Evolutionary conservation across 2,888 invertebrate species (phyloP).

Genomic region (Stratiomys singularior): DNA sequence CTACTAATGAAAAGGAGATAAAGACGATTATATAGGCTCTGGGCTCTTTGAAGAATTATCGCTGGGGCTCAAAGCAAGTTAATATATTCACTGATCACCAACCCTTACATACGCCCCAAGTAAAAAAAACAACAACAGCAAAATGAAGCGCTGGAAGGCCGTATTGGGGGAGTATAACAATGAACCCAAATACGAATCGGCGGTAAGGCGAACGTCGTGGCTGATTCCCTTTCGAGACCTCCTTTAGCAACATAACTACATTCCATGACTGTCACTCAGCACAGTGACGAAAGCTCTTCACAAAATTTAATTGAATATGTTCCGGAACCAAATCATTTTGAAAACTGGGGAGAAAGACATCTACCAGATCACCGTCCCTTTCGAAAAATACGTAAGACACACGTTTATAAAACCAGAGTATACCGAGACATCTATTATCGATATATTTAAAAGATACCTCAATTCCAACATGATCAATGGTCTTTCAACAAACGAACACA

Average conservation of each 20-base stretch:
- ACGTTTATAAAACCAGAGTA: constrained; percentile 5
- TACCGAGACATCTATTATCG: neutral
- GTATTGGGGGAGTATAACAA: neutral
- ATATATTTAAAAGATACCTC: constrained; percentile 5
- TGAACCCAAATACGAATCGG: constrained; percentile 23
- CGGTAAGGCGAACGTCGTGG: constrained; percentile 36
- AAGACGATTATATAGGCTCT: constrained; percentile 5
- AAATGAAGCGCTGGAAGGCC: neutral
- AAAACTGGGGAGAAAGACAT: neutral
- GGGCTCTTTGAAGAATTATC: neutral
- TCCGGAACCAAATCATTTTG: neutral
- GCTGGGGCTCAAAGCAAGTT: neutral
- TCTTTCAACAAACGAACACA: neutral
- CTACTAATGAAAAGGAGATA: constrained; percentile 20
- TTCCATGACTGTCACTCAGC: constrained; percentile 19
- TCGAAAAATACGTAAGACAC: neutral
- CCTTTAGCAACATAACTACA: neutral
- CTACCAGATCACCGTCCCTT: neutral
- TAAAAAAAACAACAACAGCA: constrained; percentile 47
- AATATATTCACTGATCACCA: neutral
- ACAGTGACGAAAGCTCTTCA: constrained; percentile 40
- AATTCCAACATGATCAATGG: neutral
- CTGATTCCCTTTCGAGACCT: constrained; percentile 34
- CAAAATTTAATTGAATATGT: constrained; percentile 17
- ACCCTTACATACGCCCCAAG: constrained; percentile 38